Evolutionary conservation across 2,888 invertebrate species (phyloP).

Genomic region (Diarsia dahlii): DNA sequence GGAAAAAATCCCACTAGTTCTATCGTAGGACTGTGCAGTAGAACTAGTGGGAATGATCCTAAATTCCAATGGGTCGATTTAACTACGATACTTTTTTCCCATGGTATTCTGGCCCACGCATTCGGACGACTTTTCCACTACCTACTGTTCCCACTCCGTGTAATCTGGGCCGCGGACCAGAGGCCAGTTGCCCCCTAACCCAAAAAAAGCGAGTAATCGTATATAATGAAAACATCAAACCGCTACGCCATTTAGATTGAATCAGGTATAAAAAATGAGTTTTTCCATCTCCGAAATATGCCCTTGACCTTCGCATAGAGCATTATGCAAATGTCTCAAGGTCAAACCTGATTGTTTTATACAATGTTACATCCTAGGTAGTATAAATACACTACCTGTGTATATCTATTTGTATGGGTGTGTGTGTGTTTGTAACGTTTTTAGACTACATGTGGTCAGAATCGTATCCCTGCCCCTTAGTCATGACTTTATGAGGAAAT

Average conservation of each 20-base stretch:
- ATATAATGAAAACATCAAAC: not conserved
- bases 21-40: no score
- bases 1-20: no score
- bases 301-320: slow-evolving; percentile 40
- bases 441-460: no score
- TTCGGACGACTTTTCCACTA: no score
- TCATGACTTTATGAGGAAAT: no score
- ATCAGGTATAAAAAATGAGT: slow-evolving; percentile 31
- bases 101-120: no score
- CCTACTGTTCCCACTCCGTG: no score
- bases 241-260: slow-evolving; percentile 9
- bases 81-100: no score
- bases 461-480: not conserved
- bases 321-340: slow-evolving; percentile 47
- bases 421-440: slow-evolving; percentile 1
- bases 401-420: not conserved
- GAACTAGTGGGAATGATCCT: no score
- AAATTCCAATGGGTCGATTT: no score
- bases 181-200: no score
- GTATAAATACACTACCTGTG: not conserved
- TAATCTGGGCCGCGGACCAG: no score
- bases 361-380: slow-evolving; percentile 13
- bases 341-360: slow-evolving; percentile 26
- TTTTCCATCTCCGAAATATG: slow-evolving; percentile 21
- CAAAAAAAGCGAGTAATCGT: not conserved